A percentile compares a stretch with the other conserved stretches of the same genome.
Conservation (phyloP, 1,140 invertebrate species). For the Camponotus vicinus region DNA sequence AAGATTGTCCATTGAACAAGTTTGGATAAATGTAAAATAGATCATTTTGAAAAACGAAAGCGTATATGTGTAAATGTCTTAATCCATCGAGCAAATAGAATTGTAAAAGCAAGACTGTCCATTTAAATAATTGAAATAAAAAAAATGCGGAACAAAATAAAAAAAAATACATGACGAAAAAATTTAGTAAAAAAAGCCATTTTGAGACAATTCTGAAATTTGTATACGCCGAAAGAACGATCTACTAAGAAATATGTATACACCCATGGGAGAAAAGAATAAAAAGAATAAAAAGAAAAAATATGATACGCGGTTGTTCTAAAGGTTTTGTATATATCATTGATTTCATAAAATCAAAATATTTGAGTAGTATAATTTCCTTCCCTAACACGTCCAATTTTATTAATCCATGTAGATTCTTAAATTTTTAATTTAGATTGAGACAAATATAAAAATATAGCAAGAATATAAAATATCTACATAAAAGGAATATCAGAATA, state of each 20-base stretch:
- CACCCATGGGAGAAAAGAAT: conserved; percentile 28
- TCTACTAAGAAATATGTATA: conserved; percentile 44
- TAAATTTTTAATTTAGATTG: neutral
- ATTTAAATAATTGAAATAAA: conserved; percentile 4
- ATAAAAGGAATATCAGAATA: neutral
- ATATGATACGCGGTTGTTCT: neutral
- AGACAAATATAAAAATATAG: neutral
- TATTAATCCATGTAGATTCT: neutral
- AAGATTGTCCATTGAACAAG: conserved; percentile 1
- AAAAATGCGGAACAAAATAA: neutral
- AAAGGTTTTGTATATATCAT: neutral
- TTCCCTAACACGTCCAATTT: neutral
- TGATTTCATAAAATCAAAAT: neutral
- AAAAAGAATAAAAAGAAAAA: conserved; percentile 25
- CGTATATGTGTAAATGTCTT: conserved; percentile 17
- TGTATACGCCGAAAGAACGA: conserved; percentile 21
- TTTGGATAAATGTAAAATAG: neutral
- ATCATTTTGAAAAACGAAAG: neutral
- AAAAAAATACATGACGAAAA: conserved; percentile 26
- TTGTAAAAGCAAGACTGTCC: conserved; percentile 44
- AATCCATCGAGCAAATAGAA: conserved; percentile 1
- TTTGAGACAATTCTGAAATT: conserved; percentile 34
- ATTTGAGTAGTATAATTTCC: neutral
- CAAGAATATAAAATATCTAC: neutral
- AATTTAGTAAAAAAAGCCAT: neutral